These are phyloP conservation scores for Peromyscus californicus DNA, from an alignment of 2,113 vertebrate genomes.

Conservation along the genomic window DNA sequence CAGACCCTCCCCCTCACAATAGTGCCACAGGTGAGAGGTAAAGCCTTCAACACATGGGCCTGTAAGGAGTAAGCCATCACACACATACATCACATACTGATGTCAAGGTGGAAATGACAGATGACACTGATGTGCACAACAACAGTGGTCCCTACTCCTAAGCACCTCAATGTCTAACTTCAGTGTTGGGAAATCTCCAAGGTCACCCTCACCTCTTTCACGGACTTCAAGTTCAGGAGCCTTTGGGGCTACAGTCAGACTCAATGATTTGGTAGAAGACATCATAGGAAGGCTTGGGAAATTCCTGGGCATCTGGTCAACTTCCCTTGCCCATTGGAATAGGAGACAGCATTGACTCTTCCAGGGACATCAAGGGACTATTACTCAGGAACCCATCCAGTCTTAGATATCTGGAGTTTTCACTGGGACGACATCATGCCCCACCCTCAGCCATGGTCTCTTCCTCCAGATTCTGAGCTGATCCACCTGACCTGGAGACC, in stretches of 20 bases:
- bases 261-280: background rate
- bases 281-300: background rate
- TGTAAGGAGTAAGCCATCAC: background rate
- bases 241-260: background rate
- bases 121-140: fast-evolving
- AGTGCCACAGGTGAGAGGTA: background rate
- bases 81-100: fast-evolving
- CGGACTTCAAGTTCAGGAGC: background rate
- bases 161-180: background rate
- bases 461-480: background rate
- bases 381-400: too few species aligned
- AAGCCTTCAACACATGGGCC: background rate
- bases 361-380: background rate
- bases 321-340: too few species aligned
- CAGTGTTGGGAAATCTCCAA: background rate
- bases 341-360: too few species aligned
- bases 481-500: background rate
- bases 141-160: background rate
- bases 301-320: background rate
- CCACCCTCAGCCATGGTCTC: background rate
- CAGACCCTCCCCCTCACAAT: background rate
- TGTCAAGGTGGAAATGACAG: background rate
- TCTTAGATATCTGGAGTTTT: background rate
- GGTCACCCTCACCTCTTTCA: background rate
- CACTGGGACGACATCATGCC: too few species aligned